Evolutionary conservation across 2,797 vertebrate genomes (phyloP), one percentile per base, ranked within the genome.

Genomic region (Dendrocincla fuliginosa): DNA sequence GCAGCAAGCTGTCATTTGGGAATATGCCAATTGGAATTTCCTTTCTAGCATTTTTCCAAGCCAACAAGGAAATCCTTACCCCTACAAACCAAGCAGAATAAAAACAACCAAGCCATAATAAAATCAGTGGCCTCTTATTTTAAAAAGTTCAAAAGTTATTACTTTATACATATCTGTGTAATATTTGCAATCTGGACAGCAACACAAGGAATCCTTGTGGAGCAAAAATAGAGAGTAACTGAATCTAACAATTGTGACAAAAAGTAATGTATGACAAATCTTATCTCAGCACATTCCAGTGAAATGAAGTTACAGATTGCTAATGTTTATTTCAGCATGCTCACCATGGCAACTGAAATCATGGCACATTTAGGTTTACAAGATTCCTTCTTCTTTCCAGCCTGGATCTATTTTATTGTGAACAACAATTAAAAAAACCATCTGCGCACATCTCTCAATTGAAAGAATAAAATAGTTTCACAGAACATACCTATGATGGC

Each of bases 401-500:
- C 16, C 56, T 55, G 57, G 20, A 59, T 44, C 55, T 89, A 39
- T 82, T 90, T 91, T 73, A 68, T 93, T 44, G 64, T 13, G 74
- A 87, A 73, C 24, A 93, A 57, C 50, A 90, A 83, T 83, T 59
- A 32, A 71, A 87, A 65, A 46, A 33, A 32, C 9, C 27, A 52
- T 20, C 18, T 35, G 35, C 60, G 82, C 18, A n/a, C 24, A 83
- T 56, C 49, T 33, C 37, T 86, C 64, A 77, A 5, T 0, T 50
- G 42, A 75, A 91, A 77, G 33, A 85, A 78, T 37, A 57, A 59
- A 93, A 67, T 17, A 64, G 24, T 67, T 82, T 55, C 41, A 67
- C 5, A 92, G 65, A n/a, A 95, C 97, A 23, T 98, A 99, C 98
- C 98, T 98, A 87, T 98, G 98, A 92, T 98, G 98, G 73, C 98